A percentile compares a stretch with the other conserved stretches of the same genome.
phyloP scores from a whole-genome alignment of 2,113 vertebrate species.

The Balaeniceps rex region DNA sequence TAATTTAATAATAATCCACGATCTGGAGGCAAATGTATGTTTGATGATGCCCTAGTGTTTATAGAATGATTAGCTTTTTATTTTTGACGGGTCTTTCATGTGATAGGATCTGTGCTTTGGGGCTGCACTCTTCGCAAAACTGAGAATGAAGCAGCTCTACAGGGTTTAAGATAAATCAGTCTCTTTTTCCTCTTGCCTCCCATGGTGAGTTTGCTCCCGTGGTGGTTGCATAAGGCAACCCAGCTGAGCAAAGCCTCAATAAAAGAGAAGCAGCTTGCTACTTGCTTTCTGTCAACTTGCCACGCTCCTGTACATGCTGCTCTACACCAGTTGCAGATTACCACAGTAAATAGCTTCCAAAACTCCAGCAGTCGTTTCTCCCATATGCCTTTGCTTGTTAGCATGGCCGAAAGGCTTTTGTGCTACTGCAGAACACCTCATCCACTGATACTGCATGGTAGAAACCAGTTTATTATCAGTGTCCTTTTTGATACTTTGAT shows the following conservation, averaged over 20 bases:
- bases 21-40: neutral
- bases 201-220: neutral
- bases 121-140: neutral
- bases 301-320: neutral
- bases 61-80: neutral
- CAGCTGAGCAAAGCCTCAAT: conserved; percentile 19
- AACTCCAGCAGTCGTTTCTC: neutral
- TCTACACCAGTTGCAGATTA: conserved; percentile 26
- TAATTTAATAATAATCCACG: neutral
- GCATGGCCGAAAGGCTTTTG: neutral
- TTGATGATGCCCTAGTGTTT: neutral
- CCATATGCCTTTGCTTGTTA: neutral
- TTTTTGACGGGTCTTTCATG: neutral
- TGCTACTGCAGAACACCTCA: neutral
- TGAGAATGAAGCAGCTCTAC: neutral
- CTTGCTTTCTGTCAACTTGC: conserved; percentile 17
- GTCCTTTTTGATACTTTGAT: neutral
- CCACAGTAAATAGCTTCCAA: neutral
- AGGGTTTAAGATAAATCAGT: neutral
- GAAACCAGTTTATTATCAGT: neutral
- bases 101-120: neutral
- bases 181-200: neutral
- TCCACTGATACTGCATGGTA: neutral
- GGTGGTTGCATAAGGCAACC: conserved; percentile 17
- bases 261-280: conserved; percentile 13